These are phyloP conservation scores for Turdus rufiventris DNA, from an alignment of 2,113 vertebrate genomes.

Conservation along the genomic window DNA sequence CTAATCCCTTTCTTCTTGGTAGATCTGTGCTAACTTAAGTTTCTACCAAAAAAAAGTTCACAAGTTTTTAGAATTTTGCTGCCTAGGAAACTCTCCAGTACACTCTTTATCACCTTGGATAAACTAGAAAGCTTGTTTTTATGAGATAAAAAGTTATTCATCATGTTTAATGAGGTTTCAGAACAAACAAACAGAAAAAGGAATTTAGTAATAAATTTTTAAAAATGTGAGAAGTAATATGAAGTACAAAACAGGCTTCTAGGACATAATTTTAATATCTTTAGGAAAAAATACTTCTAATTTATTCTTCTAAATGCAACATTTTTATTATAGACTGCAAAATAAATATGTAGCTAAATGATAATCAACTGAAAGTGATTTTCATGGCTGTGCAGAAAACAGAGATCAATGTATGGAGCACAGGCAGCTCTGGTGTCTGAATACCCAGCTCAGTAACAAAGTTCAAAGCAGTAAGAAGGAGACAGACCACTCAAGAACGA, in stretches of 20 bases:
- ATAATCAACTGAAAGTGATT: background rate
- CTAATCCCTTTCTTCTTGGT: background rate
- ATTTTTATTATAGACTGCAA: background rate
- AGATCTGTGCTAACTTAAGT: background rate
- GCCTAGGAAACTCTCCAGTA: background rate
- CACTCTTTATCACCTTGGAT: background rate
- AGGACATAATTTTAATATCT: background rate
- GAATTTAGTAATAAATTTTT: background rate
- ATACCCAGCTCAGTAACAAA: background rate
- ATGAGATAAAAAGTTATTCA: background rate
- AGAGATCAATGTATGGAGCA: background rate
- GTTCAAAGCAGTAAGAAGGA: background rate
- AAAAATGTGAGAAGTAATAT: background rate
- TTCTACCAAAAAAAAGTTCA: background rate
- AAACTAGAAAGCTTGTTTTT: conserved; percentile 2
- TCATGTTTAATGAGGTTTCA: background rate
- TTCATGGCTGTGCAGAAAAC: background rate
- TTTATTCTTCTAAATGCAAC: background rate
- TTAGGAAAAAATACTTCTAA: background rate
- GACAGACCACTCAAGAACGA: background rate
- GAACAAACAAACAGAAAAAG: background rate
- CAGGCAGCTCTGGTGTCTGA: background rate
- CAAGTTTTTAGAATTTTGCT: background rate
- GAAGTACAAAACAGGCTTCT: background rate
- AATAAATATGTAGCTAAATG: background rate